phyloP scores from a whole-genome alignment of 1,140 invertebrate genomes.

The Ceratina australensis region DNA sequence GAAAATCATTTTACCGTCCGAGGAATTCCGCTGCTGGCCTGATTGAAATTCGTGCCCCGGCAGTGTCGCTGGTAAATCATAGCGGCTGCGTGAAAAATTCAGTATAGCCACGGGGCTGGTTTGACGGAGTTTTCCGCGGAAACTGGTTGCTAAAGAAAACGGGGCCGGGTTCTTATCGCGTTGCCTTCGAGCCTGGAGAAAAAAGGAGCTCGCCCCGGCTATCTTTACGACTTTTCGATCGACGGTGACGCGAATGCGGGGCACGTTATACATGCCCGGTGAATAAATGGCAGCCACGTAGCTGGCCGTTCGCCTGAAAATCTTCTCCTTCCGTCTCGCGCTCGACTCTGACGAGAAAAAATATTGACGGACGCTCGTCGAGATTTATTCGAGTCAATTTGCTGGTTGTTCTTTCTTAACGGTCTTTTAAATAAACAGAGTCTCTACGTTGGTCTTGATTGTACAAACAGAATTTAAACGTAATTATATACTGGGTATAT shows the following conservation, averaged over 20 bases:
- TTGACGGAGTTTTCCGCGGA: constrained; percentile 8
- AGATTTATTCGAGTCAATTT: not conserved
- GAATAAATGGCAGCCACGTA: constrained; percentile 44
- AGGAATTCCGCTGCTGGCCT: not conserved
- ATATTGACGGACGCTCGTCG: not conserved
- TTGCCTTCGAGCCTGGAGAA: constrained; percentile 25
- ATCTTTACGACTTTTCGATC: constrained; percentile 67
- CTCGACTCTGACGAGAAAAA: not conserved
- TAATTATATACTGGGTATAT: not conserved
- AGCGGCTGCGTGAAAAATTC: constrained; percentile 30
- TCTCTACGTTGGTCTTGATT: too few relatives aligned
- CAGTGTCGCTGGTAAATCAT: constrained; percentile 21
- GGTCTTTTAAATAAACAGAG: too few relatives aligned
- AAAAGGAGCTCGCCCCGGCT: constrained; percentile 42
- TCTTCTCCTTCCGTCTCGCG: not conserved
- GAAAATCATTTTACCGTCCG: not conserved
- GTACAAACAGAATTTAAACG: too few relatives aligned
- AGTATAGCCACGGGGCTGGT: constrained; percentile 24
- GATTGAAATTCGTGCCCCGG: constrained; percentile 6
- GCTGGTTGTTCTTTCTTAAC: not conserved
- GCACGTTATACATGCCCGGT: constrained; percentile 42
- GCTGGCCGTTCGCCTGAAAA: constrained; percentile 4
- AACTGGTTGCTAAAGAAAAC: not conserved
- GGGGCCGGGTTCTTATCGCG: constrained; percentile 41
- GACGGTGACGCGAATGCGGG: constrained; percentile 50